Evolutionary conservation across 1,140 invertebrate genomes (phyloP).

Genomic region (Charaxes varanes): DNA sequence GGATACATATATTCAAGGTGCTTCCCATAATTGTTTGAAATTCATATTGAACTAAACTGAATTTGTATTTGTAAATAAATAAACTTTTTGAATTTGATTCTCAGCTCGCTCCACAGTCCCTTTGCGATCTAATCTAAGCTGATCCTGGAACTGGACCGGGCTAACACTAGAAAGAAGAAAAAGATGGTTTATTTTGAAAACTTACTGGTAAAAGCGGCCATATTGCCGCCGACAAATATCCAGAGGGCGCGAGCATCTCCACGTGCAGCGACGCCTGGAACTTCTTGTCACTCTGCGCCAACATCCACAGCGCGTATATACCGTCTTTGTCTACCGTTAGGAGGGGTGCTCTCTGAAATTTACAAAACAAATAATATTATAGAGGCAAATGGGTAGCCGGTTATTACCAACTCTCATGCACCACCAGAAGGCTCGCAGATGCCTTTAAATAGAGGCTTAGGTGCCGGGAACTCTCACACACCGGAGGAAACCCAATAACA

Average conservation of each 20-base stretch:
- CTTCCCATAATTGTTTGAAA: too few species aligned
- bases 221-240: conserved; percentile 85
- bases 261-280: conserved; percentile 75
- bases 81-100: too few species aligned
- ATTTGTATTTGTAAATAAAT: too few species aligned
- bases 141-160: too few species aligned
- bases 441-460: too few species aligned
- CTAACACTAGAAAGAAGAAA: neutral
- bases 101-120: too few species aligned
- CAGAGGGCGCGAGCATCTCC: conserved; percentile 79
- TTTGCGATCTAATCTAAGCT: too few species aligned
- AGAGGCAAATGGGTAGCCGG: neutral
- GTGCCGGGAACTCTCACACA: too few species aligned
- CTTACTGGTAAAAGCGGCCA: conserved; percentile 82
- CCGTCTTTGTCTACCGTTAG: conserved; percentile 44
- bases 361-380: neutral
- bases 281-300: conserved; percentile 30
- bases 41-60: too few species aligned
- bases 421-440: too few species aligned
- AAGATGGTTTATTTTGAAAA: conserved; percentile 8
- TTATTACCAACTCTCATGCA: neutral
- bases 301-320: conserved; percentile 45
- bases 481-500: too few species aligned
- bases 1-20: too few species aligned
- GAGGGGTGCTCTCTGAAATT: conserved; percentile 25